A percentile compares a stretch with the other conserved stretches of the same genome.
Conservation (phyloP, 2,113 vertebrate genomes). For the Trichechus manatus region DNA sequence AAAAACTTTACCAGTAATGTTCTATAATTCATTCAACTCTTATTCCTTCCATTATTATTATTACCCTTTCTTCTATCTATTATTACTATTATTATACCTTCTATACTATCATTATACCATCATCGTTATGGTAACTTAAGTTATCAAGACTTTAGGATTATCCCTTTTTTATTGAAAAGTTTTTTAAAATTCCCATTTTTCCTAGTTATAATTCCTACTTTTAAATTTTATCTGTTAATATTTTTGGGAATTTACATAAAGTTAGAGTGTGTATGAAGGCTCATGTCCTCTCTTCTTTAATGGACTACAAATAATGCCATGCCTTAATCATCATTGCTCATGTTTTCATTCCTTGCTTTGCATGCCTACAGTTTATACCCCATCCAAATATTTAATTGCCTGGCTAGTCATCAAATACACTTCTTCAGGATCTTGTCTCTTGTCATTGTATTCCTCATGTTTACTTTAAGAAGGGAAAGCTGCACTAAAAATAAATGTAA, state of each 20-base stretch:
- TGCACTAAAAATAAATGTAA: neutral
- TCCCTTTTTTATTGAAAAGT: neutral
- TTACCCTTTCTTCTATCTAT: neutral
- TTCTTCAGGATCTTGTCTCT: constrained; percentile 3
- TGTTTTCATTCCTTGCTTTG: neutral
- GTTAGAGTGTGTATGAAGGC: neutral
- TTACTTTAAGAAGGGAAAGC: constrained; percentile 1
- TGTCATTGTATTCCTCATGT: neutral
- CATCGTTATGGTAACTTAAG: neutral
- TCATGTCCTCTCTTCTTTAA: neutral
- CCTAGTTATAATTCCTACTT: neutral
- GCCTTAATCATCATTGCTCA: neutral
- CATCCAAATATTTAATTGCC: neutral
- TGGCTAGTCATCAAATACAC: neutral
- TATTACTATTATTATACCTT: neutral
- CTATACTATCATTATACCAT: neutral
- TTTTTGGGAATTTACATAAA: neutral
- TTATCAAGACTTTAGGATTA: neutral
- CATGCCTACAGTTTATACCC: neutral
- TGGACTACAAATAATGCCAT: neutral
- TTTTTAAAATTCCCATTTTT: neutral
- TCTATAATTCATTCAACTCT: neutral
- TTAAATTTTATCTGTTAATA: neutral
- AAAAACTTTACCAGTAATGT: neutral
- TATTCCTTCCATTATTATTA: neutral